Percentiles rank a stretch among this genome's conserved stretches.
Conservation (phyloP, 2,888 invertebrate species). For the Drosophila ezoana region DNA sequence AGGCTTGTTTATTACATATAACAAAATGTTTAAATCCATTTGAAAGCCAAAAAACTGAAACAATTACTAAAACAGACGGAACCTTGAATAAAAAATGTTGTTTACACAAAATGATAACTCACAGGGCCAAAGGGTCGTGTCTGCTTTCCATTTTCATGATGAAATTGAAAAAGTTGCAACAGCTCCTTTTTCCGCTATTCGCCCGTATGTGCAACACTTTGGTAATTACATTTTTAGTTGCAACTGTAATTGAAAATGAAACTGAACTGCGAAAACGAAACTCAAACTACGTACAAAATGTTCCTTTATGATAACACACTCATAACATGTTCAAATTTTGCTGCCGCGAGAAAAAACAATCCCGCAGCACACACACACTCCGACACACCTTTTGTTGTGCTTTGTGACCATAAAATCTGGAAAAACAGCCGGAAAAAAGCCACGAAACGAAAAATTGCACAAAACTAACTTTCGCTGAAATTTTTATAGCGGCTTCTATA, state of each 20-base stretch:
- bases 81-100: neutral
- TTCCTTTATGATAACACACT: constrained; percentile 24
- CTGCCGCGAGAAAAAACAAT: neutral
- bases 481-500: constrained; percentile 17
- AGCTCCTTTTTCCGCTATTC: neutral
- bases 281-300: constrained; percentile 23
- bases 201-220: constrained; percentile 37
- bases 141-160: constrained; percentile 25
- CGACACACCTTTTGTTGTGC: constrained; percentile 30
- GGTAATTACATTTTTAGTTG: constrained; percentile 47
- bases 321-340: constrained; percentile 7
- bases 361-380: neutral
- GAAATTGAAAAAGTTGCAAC: constrained; percentile 46
- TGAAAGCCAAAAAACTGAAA: neutral
- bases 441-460: constrained; percentile 25
- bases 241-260: constrained; percentile 41
- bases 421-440: constrained; percentile 28
- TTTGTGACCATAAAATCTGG: constrained; percentile 25
- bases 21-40: neutral
- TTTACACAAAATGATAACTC: constrained; percentile 6
- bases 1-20: neutral
- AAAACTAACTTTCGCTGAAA: constrained; percentile 58
- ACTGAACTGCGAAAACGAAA: constrained; percentile 13
- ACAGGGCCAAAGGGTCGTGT: neutral
- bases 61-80: neutral